Base-by-base conservation (phyloP, 1,140 invertebrate genomes). In the Bombus turneri region DNA sequence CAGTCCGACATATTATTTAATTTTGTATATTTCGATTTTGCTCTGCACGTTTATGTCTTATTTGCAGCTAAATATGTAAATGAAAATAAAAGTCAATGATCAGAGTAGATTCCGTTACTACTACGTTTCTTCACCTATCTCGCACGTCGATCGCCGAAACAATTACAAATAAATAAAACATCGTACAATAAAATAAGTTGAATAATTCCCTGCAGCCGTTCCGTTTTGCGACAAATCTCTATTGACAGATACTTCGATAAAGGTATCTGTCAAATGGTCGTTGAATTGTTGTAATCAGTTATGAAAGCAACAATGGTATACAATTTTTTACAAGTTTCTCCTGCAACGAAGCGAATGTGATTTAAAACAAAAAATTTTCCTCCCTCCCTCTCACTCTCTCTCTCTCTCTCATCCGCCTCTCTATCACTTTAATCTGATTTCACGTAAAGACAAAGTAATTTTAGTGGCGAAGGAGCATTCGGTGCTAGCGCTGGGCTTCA, bases 1-100 rank as follows among this genome's bases (percentile, higher is more conserved):
- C 18, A 6, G 5, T 53, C 22, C 22, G 18, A 53, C 5, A 0
- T 6, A 22, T 53, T 6, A 5, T 15, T 31, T 47, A 6, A 0
- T 15, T 15, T 31, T 62, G 13, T n/a, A 12, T 5, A 28, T n/a
- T 13, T n/a, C 28, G 0, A 4, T 62, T 62, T n/a, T 9, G 13
- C 59, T 13, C 28, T 1, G 2, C 18, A 0, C 18, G 6, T 22
- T 22, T 53, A 8, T 8, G 47, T 22, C 47, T 53, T 53, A 53
- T 53, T 22, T 0, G 5, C 47, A 18, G 47, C 47, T 8, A 53
- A 53, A 53, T 22, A n/a, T 62, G 28, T 13, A 13, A n/a, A 10
- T n/a, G 59, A 62, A 62, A 13, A 62, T n/a, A 28, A 62, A 3
- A 28, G 59, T n/a, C 59, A 1, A n/a, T 13, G 10, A 62, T 62